Evolutionary conservation across 2,888 invertebrate genomes (phyloP), one percentile per base, ranked within the genome.

Genomic region (Idaea aversata): DNA sequence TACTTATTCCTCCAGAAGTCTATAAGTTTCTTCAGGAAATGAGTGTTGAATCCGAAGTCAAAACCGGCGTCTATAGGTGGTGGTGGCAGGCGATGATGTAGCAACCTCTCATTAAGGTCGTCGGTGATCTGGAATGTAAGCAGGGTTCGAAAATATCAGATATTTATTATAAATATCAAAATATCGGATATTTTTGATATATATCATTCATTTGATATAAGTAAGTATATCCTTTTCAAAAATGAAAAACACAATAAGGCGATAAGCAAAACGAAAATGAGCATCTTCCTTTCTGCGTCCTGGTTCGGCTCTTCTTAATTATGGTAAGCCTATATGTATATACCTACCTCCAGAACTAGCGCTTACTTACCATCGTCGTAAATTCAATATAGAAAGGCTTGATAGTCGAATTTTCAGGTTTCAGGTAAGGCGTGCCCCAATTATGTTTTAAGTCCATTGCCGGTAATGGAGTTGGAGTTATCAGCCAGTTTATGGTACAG

Each of bases 1-100:
- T 97, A 98, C 47, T 94, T 93, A 57, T 95, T 94, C 13, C 93
- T 94, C 99, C 99, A 99, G 83, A 96, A 96, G 61, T 96, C 93
- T 0, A 97, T 83, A 6, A 98, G 91, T 71, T 94, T 93, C 13
- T 94, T 89, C 5, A 98, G 85, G 70, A 95, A 95, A 58, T 95
- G 92, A 0, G 95, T 88, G 78, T 97, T 96, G 81, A 98, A 95
- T 3, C 98, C 98, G 78, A 98, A 98, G 67, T 95, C 94, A 86
- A 97, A 98, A 5, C 94, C 94, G 0, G 93, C 87, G 62, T 97
- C 95, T 61, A 97, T 79, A 0, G 97, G 95, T 13, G 91, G 90
- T 0, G 88, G 84, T 4, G 94, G 88, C 0, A 82, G 82, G 6
- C 88, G 83, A 0, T 91, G 83, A 61, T 90, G 92, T 0, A 93